Evolutionary conservation across 2,797 vertebrate genomes (phyloP), one percentile per base, ranked within the genome.

Genomic region (Enteromius trimaculatus): DNA sequence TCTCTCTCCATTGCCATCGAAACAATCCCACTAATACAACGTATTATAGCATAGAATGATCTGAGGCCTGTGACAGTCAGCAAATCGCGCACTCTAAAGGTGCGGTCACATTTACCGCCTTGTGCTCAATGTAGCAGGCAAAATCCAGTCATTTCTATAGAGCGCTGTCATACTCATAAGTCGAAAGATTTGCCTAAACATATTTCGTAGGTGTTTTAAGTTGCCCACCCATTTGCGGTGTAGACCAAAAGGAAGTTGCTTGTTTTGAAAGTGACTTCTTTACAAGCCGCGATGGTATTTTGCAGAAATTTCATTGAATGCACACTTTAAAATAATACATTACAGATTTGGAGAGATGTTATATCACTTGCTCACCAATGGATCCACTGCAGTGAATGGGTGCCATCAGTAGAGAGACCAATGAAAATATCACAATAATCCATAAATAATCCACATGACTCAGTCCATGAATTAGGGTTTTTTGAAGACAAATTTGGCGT

Each of bases 1-100:
- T 83, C 90, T 89, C 70, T 88, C 90, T 91, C 88, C 89, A 85
- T 83, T 71, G 83, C 83, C 86, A 79, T 88, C 76, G 29, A 84
- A 86, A 85, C 81, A 88, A 87, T 78, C 68, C 4, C 39, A 21
- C 75, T 65, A 83, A 66, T 79, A 53, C 34, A 42, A 60, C n/a
- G 14, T 76, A 76, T 76, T 60, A 60, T 42, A 39, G 34, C 31
- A 39, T 16, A 26, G 37, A 76, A 76, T 55, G 34, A 75, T n/a
- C 51, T 76, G 13, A 55, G 29, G 65, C 65, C 21, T 49, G 47
- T 23, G 19, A 51, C 47, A 51, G 34, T 66, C 14, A 0, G 21
- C 58, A 78, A 31, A 78, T n/a, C 10, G 13, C 42, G 3, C 26
- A 49, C 39, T 65, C 29, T 64, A 7, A 64, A 29, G 60, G 39